A percentile compares a stretch with the other conserved stretches of the same genome.
Evolutionary conservation across 1,140 invertebrate genomes (phyloP).

Genomic region (Batillaria attramentaria): DNA sequence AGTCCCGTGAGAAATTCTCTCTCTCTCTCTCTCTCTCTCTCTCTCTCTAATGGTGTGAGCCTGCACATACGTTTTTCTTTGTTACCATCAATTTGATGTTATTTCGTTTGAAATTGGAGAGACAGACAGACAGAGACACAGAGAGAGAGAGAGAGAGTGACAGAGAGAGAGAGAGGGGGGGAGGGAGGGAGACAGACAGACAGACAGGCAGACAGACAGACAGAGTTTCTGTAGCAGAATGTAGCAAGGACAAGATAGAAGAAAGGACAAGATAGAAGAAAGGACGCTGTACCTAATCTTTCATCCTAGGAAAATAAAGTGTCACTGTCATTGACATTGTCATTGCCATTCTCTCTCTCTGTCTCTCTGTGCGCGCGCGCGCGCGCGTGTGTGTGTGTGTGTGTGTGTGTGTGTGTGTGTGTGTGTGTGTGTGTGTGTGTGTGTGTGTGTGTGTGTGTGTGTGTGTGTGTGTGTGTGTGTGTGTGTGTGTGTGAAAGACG

Average conservation of each 20-base stretch:
- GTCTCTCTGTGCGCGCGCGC: background rate
- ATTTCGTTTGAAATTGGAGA: background rate
- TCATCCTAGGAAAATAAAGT: too few species aligned
- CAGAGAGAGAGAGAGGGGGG: constrained; percentile 12
- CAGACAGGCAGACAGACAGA: background rate
- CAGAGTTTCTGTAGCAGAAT: too few species aligned
- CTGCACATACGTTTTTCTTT: background rate
- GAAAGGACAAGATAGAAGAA: too few species aligned
- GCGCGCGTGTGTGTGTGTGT: background rate
- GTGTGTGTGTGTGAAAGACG: background rate
- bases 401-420: too few species aligned
- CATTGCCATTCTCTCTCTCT: background rate
- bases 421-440: too few species aligned
- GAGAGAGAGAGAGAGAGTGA: constrained; percentile 16
- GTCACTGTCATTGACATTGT: too few species aligned
- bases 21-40: too few species aligned
- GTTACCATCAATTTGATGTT: too few species aligned
- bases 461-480: background rate
- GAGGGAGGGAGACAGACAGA: constrained; percentile 9
- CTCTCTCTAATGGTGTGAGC: too few species aligned
- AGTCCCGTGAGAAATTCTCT: too few species aligned
- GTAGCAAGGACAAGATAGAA: too few species aligned
- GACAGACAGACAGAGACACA: constrained; percentile 25
- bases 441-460: constrained; percentile 12
- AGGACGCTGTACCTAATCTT: too few species aligned